Percentiles rank a stretch among this genome's conserved stretches.
These are phyloP conservation scores for Lagodon rhomboides DNA, from an alignment of 2,797 vertebrate genomes.

Conservation along the genomic window DNA sequence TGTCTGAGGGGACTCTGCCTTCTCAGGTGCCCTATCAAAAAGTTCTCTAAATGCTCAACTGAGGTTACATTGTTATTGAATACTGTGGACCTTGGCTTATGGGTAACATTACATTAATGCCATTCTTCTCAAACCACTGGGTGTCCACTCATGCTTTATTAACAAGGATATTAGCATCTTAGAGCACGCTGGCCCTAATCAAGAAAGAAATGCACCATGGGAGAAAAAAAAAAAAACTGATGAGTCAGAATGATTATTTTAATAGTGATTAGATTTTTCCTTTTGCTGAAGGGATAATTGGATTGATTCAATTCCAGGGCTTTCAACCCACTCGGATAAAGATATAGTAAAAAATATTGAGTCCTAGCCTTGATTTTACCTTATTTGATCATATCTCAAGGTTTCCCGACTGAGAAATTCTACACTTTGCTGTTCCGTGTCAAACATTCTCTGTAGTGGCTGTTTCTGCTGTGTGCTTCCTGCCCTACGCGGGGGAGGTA, in stretches of 20 bases:
- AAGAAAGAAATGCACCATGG: slow-evolving; percentile 51
- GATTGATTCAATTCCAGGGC: slow-evolving; percentile 44
- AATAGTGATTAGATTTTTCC: slow-evolving; percentile 42
- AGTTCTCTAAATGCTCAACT: slow-evolving; percentile 45
- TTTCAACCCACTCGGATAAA: slow-evolving; percentile 28
- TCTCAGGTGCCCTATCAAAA: slow-evolving; percentile 62
- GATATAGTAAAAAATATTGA: slow-evolving; percentile 8
- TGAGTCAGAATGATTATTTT: slow-evolving; percentile 59
- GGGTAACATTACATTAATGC: slow-evolving; percentile 66
- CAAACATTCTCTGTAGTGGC: slow-evolving; percentile 26
- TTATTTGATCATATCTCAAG: slow-evolving; percentile 22
- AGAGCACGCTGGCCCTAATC: slow-evolving; percentile 49
- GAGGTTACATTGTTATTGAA: slow-evolving; percentile 64
- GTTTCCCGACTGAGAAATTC: slow-evolving; percentile 30
- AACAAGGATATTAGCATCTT: slow-evolving; percentile 60
- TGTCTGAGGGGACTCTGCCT: slow-evolving; percentile 28
- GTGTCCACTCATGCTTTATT: slow-evolving; percentile 68
- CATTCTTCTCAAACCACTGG: slow-evolving; percentile 62
- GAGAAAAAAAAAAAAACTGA: slow-evolving; percentile 34
- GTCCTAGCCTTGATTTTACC: slow-evolving; percentile 11
- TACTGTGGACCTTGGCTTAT: slow-evolving; percentile 45
- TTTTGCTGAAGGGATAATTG: slow-evolving; percentile 43
- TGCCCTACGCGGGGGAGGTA: slow-evolving; percentile 32
- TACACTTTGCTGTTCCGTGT: slow-evolving; percentile 19
- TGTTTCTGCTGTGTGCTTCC: slow-evolving; percentile 32